These are phyloP conservation scores for Lasius platythorax DNA, from an alignment of 2,888 invertebrate species.

Conservation along the genomic window DNA sequence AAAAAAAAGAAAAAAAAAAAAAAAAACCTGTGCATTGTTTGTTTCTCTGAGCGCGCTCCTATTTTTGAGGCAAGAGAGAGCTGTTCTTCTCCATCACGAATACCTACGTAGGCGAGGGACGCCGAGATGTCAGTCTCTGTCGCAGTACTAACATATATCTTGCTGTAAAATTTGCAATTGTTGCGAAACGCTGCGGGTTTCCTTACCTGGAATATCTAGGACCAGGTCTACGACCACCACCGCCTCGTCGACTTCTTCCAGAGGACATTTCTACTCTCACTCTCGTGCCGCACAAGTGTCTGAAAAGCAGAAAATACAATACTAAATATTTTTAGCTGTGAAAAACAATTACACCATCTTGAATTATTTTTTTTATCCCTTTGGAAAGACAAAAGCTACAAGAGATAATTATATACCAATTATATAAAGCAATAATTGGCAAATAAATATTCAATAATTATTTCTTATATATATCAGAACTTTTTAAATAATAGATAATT, in stretches of 20 bases:
- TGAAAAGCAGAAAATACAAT: slow-evolving; percentile 81
- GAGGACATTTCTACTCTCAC: slow-evolving; percentile 98
- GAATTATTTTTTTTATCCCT: not conserved
- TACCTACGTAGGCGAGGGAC: slow-evolving; percentile 78
- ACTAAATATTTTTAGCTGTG: not conserved
- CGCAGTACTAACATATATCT: slow-evolving; percentile 71
- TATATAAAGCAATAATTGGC: not conserved
- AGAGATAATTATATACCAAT: not conserved
- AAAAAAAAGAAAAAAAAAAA: slow-evolving; percentile 5
- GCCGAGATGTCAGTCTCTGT: slow-evolving; percentile 68
- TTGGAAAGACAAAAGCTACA: not conserved
- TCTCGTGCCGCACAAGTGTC: slow-evolving; percentile 95
- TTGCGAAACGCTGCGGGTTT: slow-evolving; percentile 32
- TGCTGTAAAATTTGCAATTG: slow-evolving; percentile 70
- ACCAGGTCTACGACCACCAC: slow-evolving; percentile 86
- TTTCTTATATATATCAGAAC: not conserved
- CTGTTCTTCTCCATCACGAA: slow-evolving; percentile 68
- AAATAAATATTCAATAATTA: not conserved
- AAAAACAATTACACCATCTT: not conserved
- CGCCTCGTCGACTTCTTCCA: slow-evolving; percentile 92
- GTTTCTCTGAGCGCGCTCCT: slow-evolving; percentile 50
- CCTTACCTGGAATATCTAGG: slow-evolving; percentile 84
- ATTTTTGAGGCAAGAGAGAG: not conserved
- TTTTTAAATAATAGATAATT: not conserved
- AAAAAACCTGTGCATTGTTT: slow-evolving; percentile 67